These are phyloP conservation scores for Callimico goeldii DNA, from an alignment of 2,797 vertebrate genomes.

Conservation along the genomic window DNA sequence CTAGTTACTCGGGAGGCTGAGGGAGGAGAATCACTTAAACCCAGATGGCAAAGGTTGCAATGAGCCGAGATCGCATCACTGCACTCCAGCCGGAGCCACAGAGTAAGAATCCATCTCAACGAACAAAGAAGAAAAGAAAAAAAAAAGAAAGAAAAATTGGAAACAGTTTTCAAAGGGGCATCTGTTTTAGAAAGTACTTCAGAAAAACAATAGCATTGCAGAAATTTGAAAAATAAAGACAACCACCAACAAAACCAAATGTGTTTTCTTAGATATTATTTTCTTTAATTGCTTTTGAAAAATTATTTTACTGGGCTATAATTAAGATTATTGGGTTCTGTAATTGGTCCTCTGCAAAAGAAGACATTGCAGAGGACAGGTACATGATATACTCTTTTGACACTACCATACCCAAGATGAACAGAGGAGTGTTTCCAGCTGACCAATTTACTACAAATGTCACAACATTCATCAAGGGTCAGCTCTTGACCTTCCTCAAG, in stretches of 20 bases:
- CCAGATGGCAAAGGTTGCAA: background rate
- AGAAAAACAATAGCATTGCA: conserved; percentile 39
- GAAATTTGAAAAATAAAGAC: conserved; percentile 6
- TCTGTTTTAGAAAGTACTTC: conserved; percentile 27
- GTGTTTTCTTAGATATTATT: background rate
- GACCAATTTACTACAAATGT: background rate
- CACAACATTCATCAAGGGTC: background rate
- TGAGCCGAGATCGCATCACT: background rate
- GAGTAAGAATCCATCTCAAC: background rate
- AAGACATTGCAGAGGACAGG: background rate
- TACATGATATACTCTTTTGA: background rate
- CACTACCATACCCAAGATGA: background rate
- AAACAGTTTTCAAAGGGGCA: background rate
- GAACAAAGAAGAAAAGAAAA: background rate
- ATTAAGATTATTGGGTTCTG: background rate
- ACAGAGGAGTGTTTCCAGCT: background rate
- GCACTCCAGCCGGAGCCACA: background rate
- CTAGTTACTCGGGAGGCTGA: background rate
- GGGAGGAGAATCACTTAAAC: background rate
- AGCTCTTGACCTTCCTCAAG: background rate
- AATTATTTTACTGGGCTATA: background rate
- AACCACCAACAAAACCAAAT: background rate
- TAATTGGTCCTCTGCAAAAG: background rate
- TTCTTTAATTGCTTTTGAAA: background rate
- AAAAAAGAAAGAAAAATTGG: background rate